Percentiles rank a stretch among this genome's conserved stretches.
Evolutionary conservation across 23 tunicate species (phyloP).

Genomic region (Halocynthia roretzi): DNA sequence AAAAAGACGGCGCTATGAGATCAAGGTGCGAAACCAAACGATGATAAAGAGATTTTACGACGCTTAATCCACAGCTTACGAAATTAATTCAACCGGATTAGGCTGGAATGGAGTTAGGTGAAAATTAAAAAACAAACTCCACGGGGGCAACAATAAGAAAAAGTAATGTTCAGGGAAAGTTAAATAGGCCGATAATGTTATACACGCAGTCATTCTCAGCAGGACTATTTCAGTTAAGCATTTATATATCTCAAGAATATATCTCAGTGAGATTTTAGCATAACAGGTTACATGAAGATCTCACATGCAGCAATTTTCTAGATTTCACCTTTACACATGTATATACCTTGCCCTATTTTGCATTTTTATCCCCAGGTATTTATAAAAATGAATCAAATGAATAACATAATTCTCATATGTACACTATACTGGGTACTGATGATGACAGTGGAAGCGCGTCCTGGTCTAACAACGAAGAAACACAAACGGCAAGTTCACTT

Average conservation of each 20-base stretch:
- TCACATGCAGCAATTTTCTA: neutral
- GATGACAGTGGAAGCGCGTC: neutral
- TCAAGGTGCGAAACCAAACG: conserved; percentile 5
- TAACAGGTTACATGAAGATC: too few relatives aligned
- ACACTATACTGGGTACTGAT: neutral
- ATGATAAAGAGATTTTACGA: conserved; percentile 3
- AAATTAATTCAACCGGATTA: conserved; percentile 11
- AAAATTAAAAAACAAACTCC: neutral
- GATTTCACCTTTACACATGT: neutral
- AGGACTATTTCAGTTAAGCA: neutral
- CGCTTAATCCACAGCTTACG: conserved; percentile 1
- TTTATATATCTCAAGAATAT: too few relatives aligned
- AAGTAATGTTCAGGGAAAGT: neutral
- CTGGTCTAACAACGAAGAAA: neutral
- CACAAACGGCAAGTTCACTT: neutral
- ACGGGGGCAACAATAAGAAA: conserved; percentile 5
- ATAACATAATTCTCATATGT: too few relatives aligned
- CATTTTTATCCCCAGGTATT: conserved; percentile 2
- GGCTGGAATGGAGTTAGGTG: neutral
- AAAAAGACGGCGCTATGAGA: neutral
- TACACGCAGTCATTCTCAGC: neutral
- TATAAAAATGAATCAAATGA: neutral
- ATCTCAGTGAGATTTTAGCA: too few relatives aligned
- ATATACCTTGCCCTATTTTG: neutral
- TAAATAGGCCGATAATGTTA: neutral